These are phyloP conservation scores for Caretta caretta DNA, from an alignment of 2,113 vertebrate genomes.

Conservation along the genomic window DNA sequence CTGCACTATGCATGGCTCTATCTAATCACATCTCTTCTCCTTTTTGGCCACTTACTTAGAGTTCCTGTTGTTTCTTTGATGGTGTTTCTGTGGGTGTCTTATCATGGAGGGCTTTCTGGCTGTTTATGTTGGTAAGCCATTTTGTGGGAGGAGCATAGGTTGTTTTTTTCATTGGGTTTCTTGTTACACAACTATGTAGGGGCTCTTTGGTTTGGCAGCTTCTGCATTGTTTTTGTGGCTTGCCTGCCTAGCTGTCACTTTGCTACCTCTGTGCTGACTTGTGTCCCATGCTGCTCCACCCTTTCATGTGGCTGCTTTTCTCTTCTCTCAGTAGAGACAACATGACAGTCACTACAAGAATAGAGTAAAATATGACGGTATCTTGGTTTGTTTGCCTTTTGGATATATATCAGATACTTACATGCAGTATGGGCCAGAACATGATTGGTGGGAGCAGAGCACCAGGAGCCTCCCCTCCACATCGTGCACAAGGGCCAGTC, in stretches of 20 bases:
- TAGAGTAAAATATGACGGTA: rapidly evolving
- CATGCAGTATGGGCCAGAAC: not conserved
- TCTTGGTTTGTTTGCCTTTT: rapidly evolving
- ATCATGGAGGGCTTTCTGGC: slow-evolving; percentile 45
- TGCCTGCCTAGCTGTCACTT: slow-evolving; percentile 52
- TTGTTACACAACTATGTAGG: slow-evolving; percentile 55
- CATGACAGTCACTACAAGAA: rapidly evolving
- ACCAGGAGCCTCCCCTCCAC: not conserved
- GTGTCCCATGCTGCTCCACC: not conserved
- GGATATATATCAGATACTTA: rapidly evolving
- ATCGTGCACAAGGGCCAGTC: not conserved
- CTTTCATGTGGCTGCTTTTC: not conserved
- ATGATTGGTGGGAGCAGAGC: not conserved
- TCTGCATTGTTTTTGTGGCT: slow-evolving; percentile 53
- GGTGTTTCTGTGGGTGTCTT: slow-evolving; percentile 66
- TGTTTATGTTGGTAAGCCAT: slow-evolving; percentile 48
- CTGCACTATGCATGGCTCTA: not conserved
- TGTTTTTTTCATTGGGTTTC: slow-evolving; percentile 70
- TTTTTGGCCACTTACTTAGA: not conserved
- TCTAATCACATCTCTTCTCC: slow-evolving; percentile 10
- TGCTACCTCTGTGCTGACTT: slow-evolving; percentile 14
- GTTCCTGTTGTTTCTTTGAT: slow-evolving; percentile 50
- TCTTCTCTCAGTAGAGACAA: not conserved
- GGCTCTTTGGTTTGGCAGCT: slow-evolving; percentile 66
- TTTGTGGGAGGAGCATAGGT: slow-evolving; percentile 36